phyloP scores from a whole-genome alignment of 2,797 vertebrate genomes.

The Dipus sagitta region DNA sequence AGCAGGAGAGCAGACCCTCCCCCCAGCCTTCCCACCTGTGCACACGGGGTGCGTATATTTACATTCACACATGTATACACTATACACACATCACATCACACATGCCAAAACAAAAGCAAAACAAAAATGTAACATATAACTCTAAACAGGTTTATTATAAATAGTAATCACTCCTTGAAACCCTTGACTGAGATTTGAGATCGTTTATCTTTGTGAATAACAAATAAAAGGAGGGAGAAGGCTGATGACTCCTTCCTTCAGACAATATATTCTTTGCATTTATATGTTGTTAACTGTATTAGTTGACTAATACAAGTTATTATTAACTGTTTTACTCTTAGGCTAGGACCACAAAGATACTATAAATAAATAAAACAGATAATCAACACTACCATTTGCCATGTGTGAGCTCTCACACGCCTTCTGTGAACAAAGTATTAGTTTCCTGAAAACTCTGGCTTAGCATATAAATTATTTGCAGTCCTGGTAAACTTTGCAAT shows the following conservation, averaged over 20 bases:
- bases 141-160: neutral
- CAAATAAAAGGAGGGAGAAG: neutral
- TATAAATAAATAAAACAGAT: neutral
- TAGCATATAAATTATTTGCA: conserved; percentile 35
- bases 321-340: neutral
- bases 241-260: neutral
- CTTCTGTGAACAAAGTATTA: neutral
- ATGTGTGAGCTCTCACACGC: neutral
- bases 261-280: neutral
- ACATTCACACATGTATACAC: too few relatives aligned
- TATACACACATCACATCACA: too few relatives aligned
- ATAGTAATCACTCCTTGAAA: conserved; percentile 30
- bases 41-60: too few relatives aligned
- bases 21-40: too few relatives aligned
- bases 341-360: neutral
- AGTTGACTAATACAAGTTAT: neutral
- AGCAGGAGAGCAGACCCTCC: too few relatives aligned
- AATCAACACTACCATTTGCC: neutral
- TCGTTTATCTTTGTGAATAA: neutral
- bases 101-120: neutral
- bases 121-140: conserved; percentile 25
- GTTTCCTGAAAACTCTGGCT: conserved; percentile 20
- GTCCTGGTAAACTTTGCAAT: neutral
- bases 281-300: neutral
- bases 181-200: neutral